Percentiles rank a stretch among this genome's conserved stretches.
These are phyloP conservation scores for Clunio marinus DNA, from an alignment of 2,888 invertebrate genomes.

Conservation along the genomic window DNA sequence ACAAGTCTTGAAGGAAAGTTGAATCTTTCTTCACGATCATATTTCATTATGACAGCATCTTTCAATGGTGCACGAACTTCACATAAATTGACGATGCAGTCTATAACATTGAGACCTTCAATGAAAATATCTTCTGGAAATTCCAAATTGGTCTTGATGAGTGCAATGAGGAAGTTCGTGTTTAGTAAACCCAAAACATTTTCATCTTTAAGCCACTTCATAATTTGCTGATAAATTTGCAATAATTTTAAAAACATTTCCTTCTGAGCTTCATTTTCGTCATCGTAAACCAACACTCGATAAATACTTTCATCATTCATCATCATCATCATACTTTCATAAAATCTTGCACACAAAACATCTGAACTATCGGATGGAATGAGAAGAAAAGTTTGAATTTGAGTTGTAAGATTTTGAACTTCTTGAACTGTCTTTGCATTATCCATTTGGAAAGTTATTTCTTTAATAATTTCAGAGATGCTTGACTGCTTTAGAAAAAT, in stretches of 20 bases:
- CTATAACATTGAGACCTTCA: not conserved
- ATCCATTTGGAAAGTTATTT: too few relatives aligned
- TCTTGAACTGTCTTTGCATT: not conserved
- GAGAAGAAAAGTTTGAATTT: not conserved
- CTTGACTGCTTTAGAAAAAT: too few relatives aligned
- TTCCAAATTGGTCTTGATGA: not conserved
- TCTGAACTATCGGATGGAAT: not conserved
- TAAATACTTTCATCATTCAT: not conserved
- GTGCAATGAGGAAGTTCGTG: not conserved
- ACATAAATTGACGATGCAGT: not conserved
- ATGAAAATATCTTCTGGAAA: not conserved
- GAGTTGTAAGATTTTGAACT: not conserved
- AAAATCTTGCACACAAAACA: too few relatives aligned
- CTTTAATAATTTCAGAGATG: not conserved
- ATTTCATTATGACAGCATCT: not conserved
- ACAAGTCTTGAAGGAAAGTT: conserved; percentile 8
- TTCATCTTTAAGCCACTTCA: not conserved
- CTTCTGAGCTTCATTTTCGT: not conserved
- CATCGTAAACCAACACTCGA: not conserved
- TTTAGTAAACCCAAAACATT: not conserved
- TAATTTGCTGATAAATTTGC: not conserved
- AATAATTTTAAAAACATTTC: not conserved
- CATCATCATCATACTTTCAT: too few relatives aligned
- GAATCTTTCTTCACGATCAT: not conserved
- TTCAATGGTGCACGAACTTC: not conserved